These are phyloP conservation scores for Drosophila neutralis DNA, from an alignment of 2,888 invertebrate genomes.

Conservation along the genomic window DNA sequence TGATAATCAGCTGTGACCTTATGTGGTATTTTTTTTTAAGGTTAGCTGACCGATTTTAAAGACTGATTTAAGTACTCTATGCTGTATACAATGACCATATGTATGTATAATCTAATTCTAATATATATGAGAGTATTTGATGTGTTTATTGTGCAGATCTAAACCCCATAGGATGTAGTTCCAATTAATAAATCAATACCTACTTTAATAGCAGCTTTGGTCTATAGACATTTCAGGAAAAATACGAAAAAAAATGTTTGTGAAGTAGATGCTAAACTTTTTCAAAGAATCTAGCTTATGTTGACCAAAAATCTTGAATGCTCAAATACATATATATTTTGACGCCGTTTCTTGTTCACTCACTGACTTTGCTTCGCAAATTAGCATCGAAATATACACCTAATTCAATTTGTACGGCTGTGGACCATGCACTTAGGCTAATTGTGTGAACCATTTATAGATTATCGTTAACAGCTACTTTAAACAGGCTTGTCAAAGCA, in stretches of 20 bases:
- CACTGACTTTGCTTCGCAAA: background rate
- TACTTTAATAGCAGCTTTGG: background rate
- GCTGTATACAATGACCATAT: background rate
- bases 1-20: constrained; percentile 3
- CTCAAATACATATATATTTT: background rate
- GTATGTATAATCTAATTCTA: background rate
- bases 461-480: constrained; percentile 7
- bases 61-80: too few species aligned
- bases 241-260: background rate
- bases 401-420: constrained; percentile 30
- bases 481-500: background rate
- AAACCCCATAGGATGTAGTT: background rate
- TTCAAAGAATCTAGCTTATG: background rate
- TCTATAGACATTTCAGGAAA: background rate
- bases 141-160: background rate
- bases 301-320: background rate
- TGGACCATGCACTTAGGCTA: constrained; percentile 5
- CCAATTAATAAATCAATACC: background rate
- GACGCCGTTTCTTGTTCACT: background rate
- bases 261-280: background rate
- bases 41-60: constrained; percentile 2
- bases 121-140: background rate
- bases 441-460: constrained; percentile 27
- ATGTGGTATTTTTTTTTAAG: background rate
- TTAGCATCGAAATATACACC: constrained; percentile 19